Evolutionary conservation across 2,888 invertebrate species (phyloP), one percentile per base, ranked within the genome.

Genomic region (Plagodis dolabraria): DNA sequence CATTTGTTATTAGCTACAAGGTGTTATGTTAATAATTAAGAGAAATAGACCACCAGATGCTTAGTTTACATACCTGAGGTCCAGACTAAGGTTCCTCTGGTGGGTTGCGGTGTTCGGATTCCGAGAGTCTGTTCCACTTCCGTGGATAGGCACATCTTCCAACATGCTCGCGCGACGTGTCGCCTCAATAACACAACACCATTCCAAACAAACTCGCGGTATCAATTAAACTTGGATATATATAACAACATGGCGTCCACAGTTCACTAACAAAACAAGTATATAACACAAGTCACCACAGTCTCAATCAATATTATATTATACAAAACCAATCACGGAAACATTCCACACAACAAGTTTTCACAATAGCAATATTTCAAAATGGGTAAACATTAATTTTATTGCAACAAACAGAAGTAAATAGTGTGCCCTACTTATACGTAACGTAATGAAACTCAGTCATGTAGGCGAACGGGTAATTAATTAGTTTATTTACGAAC

Each of bases 61-160:
- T 38, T n/a, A n/a, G n/a, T 69, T 63, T 66, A 77, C 81, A 74
- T 89, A 97, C 97, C 97, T 96, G 89, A 97, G 97, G 89, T 97
- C 97, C 86, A 97, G 94, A 83, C 97, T 97, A 80, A 97, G 95
- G 91, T 98, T 97, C 84, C 97, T 95, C 89, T 97, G 97, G 91
- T 98, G 97, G 54, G 93, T 88, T 63, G 93, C 78, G 67, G 83
- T 76, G 74, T 89, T 90, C 34, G 84, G 61, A 64, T 69, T 83
- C 72, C 81, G 86, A 75, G 82, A 76, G 75, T 91, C 90, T 75
- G 85, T 83, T 64, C 89, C 85, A 81, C 85, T 87, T 75, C 90
- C 92, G 79, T 93, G 93, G 68, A 93, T 86, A 69, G 93, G 93
- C 67, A 93, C 93, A 92, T 93, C 89, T 83, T 93, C 93, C 86